phyloP scores from a whole-genome alignment of 2,113 vertebrate genomes.

The Syngnathus floridae region DNA sequence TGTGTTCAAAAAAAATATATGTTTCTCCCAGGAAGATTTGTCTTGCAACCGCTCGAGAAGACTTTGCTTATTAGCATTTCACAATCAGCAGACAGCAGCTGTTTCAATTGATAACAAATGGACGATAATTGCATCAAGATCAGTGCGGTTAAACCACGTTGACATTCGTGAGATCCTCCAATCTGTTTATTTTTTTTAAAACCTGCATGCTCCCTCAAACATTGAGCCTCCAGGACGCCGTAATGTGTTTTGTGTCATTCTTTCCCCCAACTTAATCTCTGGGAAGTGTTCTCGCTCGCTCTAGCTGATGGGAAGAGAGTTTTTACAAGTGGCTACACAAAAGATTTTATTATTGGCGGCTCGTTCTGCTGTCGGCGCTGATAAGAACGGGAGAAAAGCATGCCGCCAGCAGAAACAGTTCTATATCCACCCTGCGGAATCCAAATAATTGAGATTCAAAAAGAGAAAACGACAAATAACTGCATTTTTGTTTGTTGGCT shows the following conservation, averaged over 20 bases:
- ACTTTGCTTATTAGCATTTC: constrained; percentile 47
- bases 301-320: constrained; percentile 29
- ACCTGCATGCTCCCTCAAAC: constrained; percentile 18
- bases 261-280: constrained; percentile 25
- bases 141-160: constrained; percentile 16
- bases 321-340: constrained; percentile 53
- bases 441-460: constrained; percentile 34
- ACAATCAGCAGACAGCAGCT: constrained; percentile 42
- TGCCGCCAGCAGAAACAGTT: constrained; percentile 38
- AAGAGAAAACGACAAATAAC: background rate
- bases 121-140: constrained; percentile 41
- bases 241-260: constrained; percentile 16
- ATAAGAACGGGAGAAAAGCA: constrained; percentile 44
- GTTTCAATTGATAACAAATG: constrained; percentile 52
- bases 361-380: constrained; percentile 37
- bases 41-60: constrained; percentile 43
- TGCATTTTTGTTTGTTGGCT: background rate
- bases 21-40: constrained; percentile 37
- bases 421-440: constrained; percentile 31
- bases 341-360: constrained; percentile 43
- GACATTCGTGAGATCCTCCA: constrained; percentile 14
- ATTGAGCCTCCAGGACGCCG: constrained; percentile 20
- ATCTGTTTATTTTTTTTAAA: constrained; percentile 17
- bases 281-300: constrained; percentile 30
- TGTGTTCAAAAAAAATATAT: constrained; percentile 37